Evolutionary conservation across 2,113 vertebrate species (phyloP).

Genomic region (Grus americana): DNA sequence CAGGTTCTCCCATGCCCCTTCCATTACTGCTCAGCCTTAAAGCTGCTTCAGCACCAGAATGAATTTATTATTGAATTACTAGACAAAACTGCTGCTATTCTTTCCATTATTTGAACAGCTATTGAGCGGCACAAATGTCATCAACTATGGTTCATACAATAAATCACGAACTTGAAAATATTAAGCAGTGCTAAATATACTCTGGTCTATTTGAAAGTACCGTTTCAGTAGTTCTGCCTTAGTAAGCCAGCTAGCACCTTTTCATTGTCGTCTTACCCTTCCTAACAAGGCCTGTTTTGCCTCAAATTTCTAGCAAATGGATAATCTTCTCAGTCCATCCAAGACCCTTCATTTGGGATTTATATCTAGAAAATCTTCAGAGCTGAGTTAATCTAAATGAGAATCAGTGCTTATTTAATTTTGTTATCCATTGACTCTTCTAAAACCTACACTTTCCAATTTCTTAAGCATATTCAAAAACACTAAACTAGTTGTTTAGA

Average conservation of each 20-base stretch:
- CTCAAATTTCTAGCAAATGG: background rate
- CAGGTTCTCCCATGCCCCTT: background rate
- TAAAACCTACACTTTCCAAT: background rate
- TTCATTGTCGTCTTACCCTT: background rate
- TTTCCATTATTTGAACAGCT: slow-evolving; percentile 7
- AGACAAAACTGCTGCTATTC: background rate
- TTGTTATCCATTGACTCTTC: background rate
- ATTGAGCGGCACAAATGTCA: slow-evolving; percentile 23
- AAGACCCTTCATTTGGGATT: background rate
- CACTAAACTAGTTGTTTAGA: background rate
- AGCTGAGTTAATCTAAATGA: background rate
- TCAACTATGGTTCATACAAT: background rate
- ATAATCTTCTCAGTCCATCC: background rate
- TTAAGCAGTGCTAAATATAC: slow-evolving; percentile 9
- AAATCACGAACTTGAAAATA: slow-evolving; percentile 14
- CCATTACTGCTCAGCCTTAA: slow-evolving; percentile 1
- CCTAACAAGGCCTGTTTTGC: background rate
- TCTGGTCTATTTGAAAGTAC: background rate
- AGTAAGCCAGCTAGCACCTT: background rate
- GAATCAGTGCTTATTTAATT: background rate
- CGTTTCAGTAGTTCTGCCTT: background rate
- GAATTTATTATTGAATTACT: background rate
- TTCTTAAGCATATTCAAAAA: background rate
- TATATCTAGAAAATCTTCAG: background rate
- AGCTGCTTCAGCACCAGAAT: background rate